These are phyloP conservation scores for Tribolium castaneum DNA, from an alignment of 1,140 invertebrate species.

Conservation along the genomic window DNA sequence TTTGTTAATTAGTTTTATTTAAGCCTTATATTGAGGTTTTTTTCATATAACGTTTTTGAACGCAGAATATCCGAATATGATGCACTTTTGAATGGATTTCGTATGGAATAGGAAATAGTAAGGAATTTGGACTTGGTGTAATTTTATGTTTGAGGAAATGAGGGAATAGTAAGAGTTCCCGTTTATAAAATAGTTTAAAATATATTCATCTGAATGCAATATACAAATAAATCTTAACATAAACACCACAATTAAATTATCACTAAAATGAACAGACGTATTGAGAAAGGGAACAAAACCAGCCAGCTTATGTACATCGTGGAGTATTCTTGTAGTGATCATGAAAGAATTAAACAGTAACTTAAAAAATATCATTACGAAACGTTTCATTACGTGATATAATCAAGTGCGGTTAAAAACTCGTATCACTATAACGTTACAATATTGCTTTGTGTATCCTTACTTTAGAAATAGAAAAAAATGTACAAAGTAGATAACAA, in stretches of 20 bases:
- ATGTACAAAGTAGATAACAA: constrained; percentile 34
- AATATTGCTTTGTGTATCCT: constrained; percentile 29
- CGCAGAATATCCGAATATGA: too few species aligned
- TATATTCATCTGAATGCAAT: constrained; percentile 41
- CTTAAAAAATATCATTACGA: constrained; percentile 11
- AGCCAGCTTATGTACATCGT: constrained; percentile 6
- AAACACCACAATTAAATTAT: constrained; percentile 43
- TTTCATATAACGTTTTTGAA: too few species aligned
- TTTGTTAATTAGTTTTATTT: too few species aligned
- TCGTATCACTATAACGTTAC: constrained; percentile 25
- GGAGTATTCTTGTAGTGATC: constrained; percentile 17
- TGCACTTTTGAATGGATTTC: too few species aligned
- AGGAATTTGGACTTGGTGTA: too few species aligned
- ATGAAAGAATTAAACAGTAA: background rate
- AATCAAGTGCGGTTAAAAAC: background rate
- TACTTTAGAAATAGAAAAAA: constrained; percentile 23
- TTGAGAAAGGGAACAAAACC: constrained; percentile 20
- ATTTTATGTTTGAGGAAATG: background rate
- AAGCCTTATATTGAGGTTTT: too few species aligned
- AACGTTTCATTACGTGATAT: constrained; percentile 7
- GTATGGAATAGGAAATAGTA: too few species aligned
- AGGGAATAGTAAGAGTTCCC: background rate
- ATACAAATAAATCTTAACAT: constrained; percentile 44
- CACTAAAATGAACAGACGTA: constrained; percentile 33
- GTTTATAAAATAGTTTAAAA: constrained; percentile 40